Evolutionary conservation across 2,888 invertebrate species (phyloP).

Genomic region (Drosophila pegasa): DNA sequence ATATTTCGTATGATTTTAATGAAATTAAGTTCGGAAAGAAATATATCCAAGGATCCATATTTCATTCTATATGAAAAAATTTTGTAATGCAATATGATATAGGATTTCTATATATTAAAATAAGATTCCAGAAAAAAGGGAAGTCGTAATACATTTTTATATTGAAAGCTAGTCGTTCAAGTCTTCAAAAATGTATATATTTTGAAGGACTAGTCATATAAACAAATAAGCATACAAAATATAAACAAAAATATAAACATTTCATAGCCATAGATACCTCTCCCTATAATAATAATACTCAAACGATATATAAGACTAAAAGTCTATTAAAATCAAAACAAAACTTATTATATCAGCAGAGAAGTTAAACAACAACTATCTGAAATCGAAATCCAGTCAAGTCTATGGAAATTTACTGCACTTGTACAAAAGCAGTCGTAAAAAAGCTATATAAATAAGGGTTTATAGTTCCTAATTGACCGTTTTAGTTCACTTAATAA

Average conservation of each 20-base stretch:
- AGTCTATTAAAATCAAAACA: background rate
- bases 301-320: background rate
- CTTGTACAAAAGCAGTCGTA: background rate
- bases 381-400: background rate
- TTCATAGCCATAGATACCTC: background rate
- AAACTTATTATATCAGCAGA: background rate
- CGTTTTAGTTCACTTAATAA: background rate
- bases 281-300: background rate
- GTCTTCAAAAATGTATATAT: no score
- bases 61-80: no score
- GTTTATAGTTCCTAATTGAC: background rate
- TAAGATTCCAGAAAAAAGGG: background rate
- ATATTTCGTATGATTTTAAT: no score
- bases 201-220: no score
- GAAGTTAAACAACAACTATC: background rate
- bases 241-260: background rate
- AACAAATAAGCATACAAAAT: no score
- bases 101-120: background rate
- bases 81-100: no score
- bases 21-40: no score
- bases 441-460: background rate
- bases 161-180: no score
- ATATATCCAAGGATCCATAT: no score
- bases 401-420: slow-evolving; percentile 1
- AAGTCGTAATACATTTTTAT: background rate